These are phyloP conservation scores for Leptinotarsa haldemani DNA, from an alignment of 2,888 invertebrate genomes.

Conservation along the genomic window DNA sequence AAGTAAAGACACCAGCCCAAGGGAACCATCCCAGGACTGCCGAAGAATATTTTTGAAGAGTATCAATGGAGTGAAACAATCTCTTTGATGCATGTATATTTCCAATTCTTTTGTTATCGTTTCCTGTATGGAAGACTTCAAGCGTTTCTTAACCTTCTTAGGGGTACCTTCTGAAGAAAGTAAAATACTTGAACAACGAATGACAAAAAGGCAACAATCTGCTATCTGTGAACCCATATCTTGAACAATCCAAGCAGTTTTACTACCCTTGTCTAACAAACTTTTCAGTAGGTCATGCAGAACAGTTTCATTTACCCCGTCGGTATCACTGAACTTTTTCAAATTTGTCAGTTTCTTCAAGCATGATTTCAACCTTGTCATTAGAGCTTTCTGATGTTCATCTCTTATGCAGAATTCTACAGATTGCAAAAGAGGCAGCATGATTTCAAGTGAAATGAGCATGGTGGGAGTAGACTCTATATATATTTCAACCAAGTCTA, in stretches of 20 bases:
- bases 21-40: slow-evolving; percentile 75
- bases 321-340: slow-evolving; percentile 71
- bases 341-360: slow-evolving; percentile 72
- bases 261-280: slow-evolving; percentile 73
- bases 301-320: slow-evolving; percentile 69
- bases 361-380: slow-evolving; percentile 72
- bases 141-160: slow-evolving; percentile 60
- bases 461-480: slow-evolving; percentile 77
- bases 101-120: slow-evolving; percentile 70
- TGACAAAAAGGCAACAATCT: slow-evolving; percentile 74
- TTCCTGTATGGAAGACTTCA: slow-evolving; percentile 64
- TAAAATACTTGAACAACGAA: slow-evolving; percentile 72
- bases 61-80: slow-evolving; percentile 73
- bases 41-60: slow-evolving; percentile 76
- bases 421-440: slow-evolving; percentile 75
- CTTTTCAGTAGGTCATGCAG: slow-evolving; percentile 70
- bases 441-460: slow-evolving; percentile 76
- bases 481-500: slow-evolving; percentile 81
- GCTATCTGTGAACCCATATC: slow-evolving; percentile 76
- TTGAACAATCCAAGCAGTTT: slow-evolving; percentile 74
- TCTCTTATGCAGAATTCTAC: slow-evolving; percentile 79
- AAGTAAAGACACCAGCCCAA: slow-evolving; percentile 70
- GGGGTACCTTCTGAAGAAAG: slow-evolving; percentile 61
- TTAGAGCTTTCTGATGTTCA: slow-evolving; percentile 75
- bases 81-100: slow-evolving; percentile 74